Evolutionary conservation across 2,113 vertebrate species (phyloP).

Genomic region (Gopherus flavomarginatus): DNA sequence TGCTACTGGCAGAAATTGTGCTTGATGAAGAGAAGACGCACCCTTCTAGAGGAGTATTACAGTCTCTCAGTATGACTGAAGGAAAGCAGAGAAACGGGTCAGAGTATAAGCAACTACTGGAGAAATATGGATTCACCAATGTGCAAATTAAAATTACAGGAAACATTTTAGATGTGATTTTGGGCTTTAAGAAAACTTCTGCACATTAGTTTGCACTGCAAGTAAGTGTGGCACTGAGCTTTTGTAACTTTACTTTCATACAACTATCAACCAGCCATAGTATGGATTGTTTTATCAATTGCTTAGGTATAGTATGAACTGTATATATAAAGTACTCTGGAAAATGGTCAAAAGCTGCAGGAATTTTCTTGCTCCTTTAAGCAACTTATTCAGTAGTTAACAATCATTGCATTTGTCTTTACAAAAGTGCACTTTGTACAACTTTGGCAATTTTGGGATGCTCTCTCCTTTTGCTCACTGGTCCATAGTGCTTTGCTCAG

Average conservation of each 20-base stretch:
- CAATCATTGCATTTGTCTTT: not conserved
- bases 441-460: not conserved
- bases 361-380: not conserved
- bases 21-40: conserved; percentile 80
- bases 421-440: not conserved
- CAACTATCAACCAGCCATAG: not conserved
- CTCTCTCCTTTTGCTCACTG: not conserved
- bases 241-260: not conserved
- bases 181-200: conserved; percentile 79
- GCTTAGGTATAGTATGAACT: not conserved
- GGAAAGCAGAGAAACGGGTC: conserved; percentile 85
- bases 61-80: conserved; percentile 88
- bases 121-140: conserved; percentile 81
- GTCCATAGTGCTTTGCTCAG: not conserved
- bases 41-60: conserved; percentile 82
- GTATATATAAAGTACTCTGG: not conserved
- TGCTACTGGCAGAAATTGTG: conserved; percentile 89
- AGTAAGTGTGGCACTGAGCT: not conserved
- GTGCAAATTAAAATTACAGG: conserved; percentile 79
- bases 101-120: conserved; percentile 84
- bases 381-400: not conserved
- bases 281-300: not conserved
- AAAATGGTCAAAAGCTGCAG: not conserved
- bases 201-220: not conserved
- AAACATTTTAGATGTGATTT: conserved; percentile 84